phyloP scores from a whole-genome alignment of 2,888 invertebrate species.

The Dendrolimus houi region DNA sequence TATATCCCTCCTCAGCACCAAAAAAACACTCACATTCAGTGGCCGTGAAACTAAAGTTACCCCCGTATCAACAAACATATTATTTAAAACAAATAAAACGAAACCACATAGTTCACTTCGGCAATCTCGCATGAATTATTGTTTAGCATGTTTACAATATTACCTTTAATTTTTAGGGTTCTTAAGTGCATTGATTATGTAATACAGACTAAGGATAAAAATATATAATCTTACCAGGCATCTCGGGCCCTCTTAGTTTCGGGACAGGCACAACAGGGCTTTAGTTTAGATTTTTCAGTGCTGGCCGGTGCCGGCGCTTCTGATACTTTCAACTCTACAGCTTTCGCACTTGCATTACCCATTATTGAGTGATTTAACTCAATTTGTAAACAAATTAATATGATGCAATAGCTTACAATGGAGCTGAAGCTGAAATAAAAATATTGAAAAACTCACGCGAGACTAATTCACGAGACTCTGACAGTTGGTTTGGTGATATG shows the following conservation, averaged over 20 bases:
- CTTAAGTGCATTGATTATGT: constrained; percentile 23
- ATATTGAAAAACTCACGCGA: no score
- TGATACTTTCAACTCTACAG: constrained; percentile 46
- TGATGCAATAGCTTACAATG: constrained; percentile 10
- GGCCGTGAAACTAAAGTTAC: no score
- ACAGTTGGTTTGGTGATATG: no score
- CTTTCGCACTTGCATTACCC: constrained; percentile 66
- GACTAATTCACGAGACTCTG: no score
- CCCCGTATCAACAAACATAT: no score
- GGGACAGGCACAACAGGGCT: constrained; percentile 98
- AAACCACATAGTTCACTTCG: no score
- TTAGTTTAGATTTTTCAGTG: constrained; percentile 85
- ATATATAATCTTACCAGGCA: constrained; percentile 84
- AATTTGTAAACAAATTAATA: constrained; percentile 4
- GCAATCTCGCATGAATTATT: no score
- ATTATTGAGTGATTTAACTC: constrained; percentile 24
- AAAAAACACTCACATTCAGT: no score
- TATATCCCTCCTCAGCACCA: no score
- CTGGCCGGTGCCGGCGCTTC: constrained; percentile 41
- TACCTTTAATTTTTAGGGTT: no score
- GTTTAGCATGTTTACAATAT: no score
- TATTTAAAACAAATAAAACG: no score
- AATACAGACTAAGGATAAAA: constrained; percentile 10
- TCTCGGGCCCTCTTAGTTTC: constrained; percentile 95
- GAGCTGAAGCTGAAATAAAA: neutral